A percentile compares a stretch with the other conserved stretches of the same genome.
phyloP scores from a whole-genome alignment of 1,140 invertebrate genomes.

The Drosophila trapezifrons region DNA sequence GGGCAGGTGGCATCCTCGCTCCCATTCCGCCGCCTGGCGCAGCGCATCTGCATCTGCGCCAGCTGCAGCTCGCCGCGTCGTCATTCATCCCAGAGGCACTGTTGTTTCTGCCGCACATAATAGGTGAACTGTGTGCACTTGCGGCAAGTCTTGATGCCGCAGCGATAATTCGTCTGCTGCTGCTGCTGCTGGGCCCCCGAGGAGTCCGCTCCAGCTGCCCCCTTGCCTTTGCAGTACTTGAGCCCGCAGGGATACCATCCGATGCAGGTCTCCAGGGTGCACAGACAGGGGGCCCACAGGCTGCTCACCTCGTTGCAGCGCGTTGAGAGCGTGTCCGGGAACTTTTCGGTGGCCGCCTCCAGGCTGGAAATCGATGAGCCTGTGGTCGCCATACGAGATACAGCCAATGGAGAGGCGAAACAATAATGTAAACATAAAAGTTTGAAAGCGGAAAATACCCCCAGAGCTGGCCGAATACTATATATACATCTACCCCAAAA shows the following conservation, averaged over 20 bases:
- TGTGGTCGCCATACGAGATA: constrained; percentile 63
- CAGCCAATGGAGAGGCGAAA: constrained; percentile 8
- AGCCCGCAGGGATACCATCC: constrained; percentile 96
- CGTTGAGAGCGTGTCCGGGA: constrained; percentile 84
- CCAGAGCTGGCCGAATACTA: background rate
- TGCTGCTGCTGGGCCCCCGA: constrained; percentile 75
- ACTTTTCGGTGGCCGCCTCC: constrained; percentile 86
- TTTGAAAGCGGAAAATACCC: constrained; percentile 13
- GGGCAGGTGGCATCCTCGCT: constrained; percentile 24
- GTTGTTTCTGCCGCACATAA: constrained; percentile 91
- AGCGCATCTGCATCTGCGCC: constrained; percentile 59
- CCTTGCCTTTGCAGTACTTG: constrained; percentile 94
- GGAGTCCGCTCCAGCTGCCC: constrained; percentile 74
- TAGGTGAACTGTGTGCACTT: constrained; percentile 94
- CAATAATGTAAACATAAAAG: constrained; percentile 27
- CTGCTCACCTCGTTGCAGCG: constrained; percentile 88
- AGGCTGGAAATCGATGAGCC: constrained; percentile 87
- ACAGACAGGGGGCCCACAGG: constrained; percentile 89
- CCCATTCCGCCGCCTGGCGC: constrained; percentile 52
- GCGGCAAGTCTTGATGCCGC: constrained; percentile 97
- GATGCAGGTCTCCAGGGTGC: constrained; percentile 93
- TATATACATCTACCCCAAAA: background rate
- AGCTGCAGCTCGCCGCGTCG: constrained; percentile 82
- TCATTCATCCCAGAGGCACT: constrained; percentile 95
- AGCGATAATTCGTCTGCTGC: constrained; percentile 89